Conservation (phyloP, 2,797 vertebrate species). For the Acanthopagrus latus region DNA sequence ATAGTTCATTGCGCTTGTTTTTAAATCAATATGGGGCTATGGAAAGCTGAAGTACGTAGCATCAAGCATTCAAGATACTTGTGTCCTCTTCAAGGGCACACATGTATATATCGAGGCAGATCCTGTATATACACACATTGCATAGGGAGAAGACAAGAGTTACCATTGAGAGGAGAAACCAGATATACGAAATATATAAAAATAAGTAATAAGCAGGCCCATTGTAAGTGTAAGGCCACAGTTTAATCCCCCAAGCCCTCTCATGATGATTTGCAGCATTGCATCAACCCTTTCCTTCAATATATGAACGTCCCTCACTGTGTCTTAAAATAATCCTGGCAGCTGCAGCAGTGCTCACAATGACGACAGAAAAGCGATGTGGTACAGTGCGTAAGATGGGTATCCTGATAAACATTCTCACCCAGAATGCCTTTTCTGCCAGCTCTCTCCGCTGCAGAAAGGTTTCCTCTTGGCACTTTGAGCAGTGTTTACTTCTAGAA, state of each 20-base stretch:
- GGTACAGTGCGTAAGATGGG: background rate
- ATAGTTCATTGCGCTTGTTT: slow-evolving; percentile 14
- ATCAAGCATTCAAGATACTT: background rate
- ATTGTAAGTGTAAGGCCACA: background rate
- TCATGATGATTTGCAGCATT: slow-evolving; percentile 1
- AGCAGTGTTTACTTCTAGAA: background rate
- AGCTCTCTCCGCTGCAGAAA: background rate
- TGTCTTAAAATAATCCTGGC: slow-evolving; percentile 15
- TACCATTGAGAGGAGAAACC: background rate
- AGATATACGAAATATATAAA: background rate
- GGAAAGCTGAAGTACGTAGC: background rate
- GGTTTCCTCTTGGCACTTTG: too few species aligned
- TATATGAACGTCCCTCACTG: background rate
- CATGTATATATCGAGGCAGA: background rate
- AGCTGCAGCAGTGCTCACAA: background rate
- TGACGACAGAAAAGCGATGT: background rate
- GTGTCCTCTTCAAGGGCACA: background rate
- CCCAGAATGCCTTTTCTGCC: background rate
- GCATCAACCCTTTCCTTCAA: background rate
- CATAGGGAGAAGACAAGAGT: background rate
- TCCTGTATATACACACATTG: background rate
- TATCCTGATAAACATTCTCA: background rate
- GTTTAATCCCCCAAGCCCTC: slow-evolving; percentile 10
- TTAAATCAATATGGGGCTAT: slow-evolving; percentile 12
- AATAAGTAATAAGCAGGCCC: background rate